These are phyloP conservation scores for Spheniscus humboldti DNA, from an alignment of 2,797 vertebrate species.

Conservation along the genomic window DNA sequence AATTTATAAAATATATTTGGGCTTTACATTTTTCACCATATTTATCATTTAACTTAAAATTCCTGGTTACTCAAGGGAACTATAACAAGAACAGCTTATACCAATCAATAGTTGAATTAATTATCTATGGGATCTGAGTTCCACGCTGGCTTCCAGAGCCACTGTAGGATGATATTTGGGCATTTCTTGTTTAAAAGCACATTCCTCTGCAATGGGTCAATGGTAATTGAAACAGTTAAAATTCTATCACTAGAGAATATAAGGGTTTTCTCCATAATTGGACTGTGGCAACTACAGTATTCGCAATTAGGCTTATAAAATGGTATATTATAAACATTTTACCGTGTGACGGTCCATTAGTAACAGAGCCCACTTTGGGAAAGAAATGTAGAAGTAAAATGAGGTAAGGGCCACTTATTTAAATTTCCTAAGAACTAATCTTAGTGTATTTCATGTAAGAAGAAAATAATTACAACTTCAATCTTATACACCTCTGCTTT, in stretches of 20 bases:
- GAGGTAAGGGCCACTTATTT: neutral
- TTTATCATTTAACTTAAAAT: neutral
- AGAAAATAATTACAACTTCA: neutral
- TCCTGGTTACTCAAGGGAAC: neutral
- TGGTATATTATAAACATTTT: neutral
- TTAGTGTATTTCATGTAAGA: neutral
- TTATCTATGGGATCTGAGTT: neutral
- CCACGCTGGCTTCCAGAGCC: neutral
- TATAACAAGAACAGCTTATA: neutral
- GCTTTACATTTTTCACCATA: neutral
- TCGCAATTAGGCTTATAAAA: neutral
- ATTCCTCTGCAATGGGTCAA: neutral
- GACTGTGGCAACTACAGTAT: neutral
- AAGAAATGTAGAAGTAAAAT: neutral
- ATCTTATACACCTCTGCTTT: neutral
- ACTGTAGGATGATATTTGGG: neutral
- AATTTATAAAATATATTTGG: neutral
- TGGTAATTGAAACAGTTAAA: neutral
- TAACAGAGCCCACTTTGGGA: neutral
- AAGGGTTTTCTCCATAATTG: neutral
- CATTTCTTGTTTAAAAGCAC: neutral
- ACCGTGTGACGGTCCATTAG: neutral
- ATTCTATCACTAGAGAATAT: neutral
- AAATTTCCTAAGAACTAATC: neutral
- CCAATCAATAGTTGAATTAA: neutral